phyloP scores from a whole-genome alignment of 2,113 vertebrate genomes.

The Eonycteris spelaea region DNA sequence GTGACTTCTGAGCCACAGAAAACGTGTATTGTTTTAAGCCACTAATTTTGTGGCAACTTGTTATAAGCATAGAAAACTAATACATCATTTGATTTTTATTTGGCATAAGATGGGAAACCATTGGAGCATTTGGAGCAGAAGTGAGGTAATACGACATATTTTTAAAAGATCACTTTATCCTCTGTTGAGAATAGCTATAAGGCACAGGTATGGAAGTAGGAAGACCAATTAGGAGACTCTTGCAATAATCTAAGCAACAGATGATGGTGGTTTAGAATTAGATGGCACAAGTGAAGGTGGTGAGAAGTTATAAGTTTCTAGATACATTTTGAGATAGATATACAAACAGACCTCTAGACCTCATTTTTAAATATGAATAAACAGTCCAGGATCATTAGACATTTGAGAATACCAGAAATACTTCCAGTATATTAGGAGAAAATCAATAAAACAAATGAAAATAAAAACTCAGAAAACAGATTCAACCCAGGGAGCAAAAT shows the following conservation, averaged over 20 bases:
- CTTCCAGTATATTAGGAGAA: background rate
- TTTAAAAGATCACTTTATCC: background rate
- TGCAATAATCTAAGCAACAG: background rate
- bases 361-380: background rate
- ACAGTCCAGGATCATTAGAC: background rate
- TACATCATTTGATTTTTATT: background rate
- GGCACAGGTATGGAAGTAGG: background rate
- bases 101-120: background rate
- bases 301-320: background rate
- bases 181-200: background rate
- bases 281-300: background rate
- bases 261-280: background rate
- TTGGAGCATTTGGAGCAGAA: background rate
- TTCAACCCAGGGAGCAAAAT: background rate
- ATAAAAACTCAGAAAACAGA: background rate
- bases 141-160: background rate
- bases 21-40: background rate
- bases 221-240: background rate
- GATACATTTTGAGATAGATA: background rate
- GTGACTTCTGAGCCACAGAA: background rate
- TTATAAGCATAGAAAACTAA: background rate
- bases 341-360: background rate
- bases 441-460: background rate
- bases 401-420: conserved; percentile 11
- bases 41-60: background rate